Base-by-base conservation (phyloP, 2,888 invertebrate species). In the Leptinotarsa tumamoca region DNA sequence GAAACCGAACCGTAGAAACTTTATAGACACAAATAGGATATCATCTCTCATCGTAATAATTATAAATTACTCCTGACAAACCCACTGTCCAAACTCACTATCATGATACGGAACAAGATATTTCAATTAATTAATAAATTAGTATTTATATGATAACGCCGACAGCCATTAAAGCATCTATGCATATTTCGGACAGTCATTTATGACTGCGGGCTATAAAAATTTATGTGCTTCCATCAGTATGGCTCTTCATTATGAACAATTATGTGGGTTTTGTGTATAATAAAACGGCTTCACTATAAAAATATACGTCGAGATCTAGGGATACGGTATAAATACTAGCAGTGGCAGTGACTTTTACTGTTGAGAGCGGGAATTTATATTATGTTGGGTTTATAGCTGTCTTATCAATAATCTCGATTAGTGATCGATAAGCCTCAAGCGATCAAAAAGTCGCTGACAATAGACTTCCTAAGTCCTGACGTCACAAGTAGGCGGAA, bases 171-270 rank as follows among this genome's bases (percentile, higher is more conserved):
- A 76, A 51, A 73, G 5, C 58, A 70, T 70, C 70, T 61, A 49
- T 21, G 70, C 58, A 58, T 73, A 76, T 73, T 76, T 76, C 51
- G 73, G 71, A 69, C 73, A 73, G 67, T 69, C 72, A 70, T 76
- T 73, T 75, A 72, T 69, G 67, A 54, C 70, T 70, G 70, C 61
- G 61, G 72, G 67, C 72, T 67, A 71, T 74, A 72, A 75, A 75
- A 73, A 73, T 66, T 51, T 71, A 75, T 71, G 67, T 68, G 75
- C 33, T 76, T 70, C 56, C 78, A 75, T 78, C 73, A 73, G 72
- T 75, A 78, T 73, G 78, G 73, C 63, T 73, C 78, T 75, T 75
- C 73, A 78, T 78, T 78, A 78, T 69, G 54, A 52, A 63, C 71
- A 71, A 74, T 75, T 68, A 78, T 23, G 75, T 75, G 78, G 78